These are phyloP conservation scores for Xyliphius kryptos DNA, from an alignment of 2,113 vertebrate species.

Conservation along the genomic window DNA sequence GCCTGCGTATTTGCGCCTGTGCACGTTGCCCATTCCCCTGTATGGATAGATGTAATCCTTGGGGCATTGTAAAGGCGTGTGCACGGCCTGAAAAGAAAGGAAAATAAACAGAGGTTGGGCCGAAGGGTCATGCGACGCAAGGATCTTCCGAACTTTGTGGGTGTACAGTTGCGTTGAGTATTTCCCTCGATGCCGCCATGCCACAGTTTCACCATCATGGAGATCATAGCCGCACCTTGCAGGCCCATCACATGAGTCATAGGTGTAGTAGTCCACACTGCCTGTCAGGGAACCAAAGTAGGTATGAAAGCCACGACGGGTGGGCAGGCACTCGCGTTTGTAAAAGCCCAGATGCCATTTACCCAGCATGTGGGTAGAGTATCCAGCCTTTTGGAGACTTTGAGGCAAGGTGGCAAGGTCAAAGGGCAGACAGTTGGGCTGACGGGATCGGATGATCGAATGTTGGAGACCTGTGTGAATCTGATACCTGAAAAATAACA, in stretches of 20 bases:
- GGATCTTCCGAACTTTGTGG: conserved; percentile 81
- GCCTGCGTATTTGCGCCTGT: conserved; percentile 85
- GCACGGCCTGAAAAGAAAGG: conserved; percentile 91
- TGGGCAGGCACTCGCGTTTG: conserved; percentile 91
- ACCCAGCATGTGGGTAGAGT: conserved; percentile 96
- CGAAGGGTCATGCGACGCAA: conserved; percentile 78
- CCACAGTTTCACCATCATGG: conserved; percentile 84
- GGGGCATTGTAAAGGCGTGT: conserved; percentile 88
- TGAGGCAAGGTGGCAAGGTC: conserved; percentile 88
- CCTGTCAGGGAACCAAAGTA: conserved; percentile 94
- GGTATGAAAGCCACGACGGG: conserved; percentile 86
- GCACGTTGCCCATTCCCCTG: conserved; percentile 77
- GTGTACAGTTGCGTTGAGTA: conserved; percentile 94
- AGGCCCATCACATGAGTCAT: conserved; percentile 85
- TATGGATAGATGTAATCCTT: conserved; percentile 89
- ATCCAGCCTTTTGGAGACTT: conserved; percentile 85
- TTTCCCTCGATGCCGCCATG: conserved; percentile 85
- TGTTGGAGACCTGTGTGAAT: too few relatives aligned
- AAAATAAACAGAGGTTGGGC: conserved; percentile 85
- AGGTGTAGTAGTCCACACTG: conserved; percentile 93
- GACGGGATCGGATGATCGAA: conserved; percentile 89
- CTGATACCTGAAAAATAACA: conserved; percentile 76
- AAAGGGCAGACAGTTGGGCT: conserved; percentile 92
- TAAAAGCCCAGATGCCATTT: conserved; percentile 99
- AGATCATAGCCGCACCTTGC: conserved; percentile 86